Evolutionary conservation across 2,888 invertebrate species (phyloP), one percentile per base, ranked within the genome.

Genomic region (Amblyteles armatorius): DNA sequence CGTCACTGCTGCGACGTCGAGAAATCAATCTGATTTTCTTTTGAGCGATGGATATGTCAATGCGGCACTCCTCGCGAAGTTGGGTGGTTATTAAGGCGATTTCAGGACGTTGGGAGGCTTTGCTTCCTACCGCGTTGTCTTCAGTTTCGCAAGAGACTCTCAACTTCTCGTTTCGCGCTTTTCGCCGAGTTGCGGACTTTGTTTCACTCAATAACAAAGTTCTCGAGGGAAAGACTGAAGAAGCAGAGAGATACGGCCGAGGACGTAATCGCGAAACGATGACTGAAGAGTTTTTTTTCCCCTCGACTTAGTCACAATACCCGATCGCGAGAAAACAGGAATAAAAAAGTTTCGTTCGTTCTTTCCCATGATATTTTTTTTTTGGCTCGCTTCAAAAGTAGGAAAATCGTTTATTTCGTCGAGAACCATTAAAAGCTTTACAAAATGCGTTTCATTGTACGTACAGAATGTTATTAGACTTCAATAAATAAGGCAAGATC

Each of bases 191-290:
- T 90, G 87, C 36, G 84, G 86, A 88, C 87, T 87, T 87, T 82
- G 87, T 88, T 89, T 88, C 86, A 87, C 86, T 88, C 88, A 88
- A 89, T 90, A 90, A 90, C 86, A 90, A 90, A 88, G 88, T 90
- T 90, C 83, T 78, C 16, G 48, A 57, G 11, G 40, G 33, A 29
- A 44, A 26, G n/a, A 50, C 16, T 2, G 83, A 84, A 44, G 44
- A 67, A 9, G 50, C 73, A 2, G 68, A 69, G 79, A 76, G 86
- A 80, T 68, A 73, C 79, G 68, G 48, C 26, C 40, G 57, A 50
- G 26, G 11, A 72, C 33, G 50, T 52, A 65, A 63, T 63, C 26
- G 68, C 29, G 74, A 74, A 50, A 67, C 52, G 26, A 67, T 68
- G 52, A 79, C 52, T 71, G 60, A 44, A 60, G 69, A 80, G 44